phyloP scores from a whole-genome alignment of 2,113 vertebrate species.

The Nicator chloris region DNA sequence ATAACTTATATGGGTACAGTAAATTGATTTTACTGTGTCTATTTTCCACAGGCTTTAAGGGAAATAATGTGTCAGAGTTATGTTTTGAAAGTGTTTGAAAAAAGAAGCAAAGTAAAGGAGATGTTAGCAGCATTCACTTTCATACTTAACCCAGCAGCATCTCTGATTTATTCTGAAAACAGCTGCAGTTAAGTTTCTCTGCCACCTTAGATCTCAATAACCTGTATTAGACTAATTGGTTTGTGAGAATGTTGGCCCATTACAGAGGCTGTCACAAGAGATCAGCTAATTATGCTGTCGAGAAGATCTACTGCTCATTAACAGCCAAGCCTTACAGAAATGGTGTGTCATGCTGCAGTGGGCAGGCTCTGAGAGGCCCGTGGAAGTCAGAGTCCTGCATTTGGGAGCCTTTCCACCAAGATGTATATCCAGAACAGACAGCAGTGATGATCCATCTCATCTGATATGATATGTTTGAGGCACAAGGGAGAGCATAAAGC shows the following conservation, averaged over 20 bases:
- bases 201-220: not conserved
- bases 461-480: not conserved
- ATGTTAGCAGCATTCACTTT: not conserved
- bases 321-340: not conserved
- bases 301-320: not conserved
- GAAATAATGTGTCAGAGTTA: not conserved
- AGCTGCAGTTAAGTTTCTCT: not conserved
- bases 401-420: not conserved
- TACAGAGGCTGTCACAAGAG: not conserved
- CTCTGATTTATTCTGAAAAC: not conserved
- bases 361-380: not conserved
- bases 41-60: not conserved
- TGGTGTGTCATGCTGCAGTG: not conserved
- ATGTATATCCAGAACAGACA: not conserved
- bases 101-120: not conserved
- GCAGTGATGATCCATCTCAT: not conserved
- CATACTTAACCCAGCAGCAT: not conserved
- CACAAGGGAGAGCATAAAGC: not conserved
- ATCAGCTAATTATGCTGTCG: not conserved
- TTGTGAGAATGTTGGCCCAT: not conserved
- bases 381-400: not conserved
- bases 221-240: not conserved
- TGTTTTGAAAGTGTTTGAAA: not conserved
- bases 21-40: not conserved
- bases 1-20: not conserved